Percentiles rank a stretch among this genome's conserved stretches.
phyloP scores from a whole-genome alignment of 2,113 vertebrate species.

The Pavo muticus region DNA sequence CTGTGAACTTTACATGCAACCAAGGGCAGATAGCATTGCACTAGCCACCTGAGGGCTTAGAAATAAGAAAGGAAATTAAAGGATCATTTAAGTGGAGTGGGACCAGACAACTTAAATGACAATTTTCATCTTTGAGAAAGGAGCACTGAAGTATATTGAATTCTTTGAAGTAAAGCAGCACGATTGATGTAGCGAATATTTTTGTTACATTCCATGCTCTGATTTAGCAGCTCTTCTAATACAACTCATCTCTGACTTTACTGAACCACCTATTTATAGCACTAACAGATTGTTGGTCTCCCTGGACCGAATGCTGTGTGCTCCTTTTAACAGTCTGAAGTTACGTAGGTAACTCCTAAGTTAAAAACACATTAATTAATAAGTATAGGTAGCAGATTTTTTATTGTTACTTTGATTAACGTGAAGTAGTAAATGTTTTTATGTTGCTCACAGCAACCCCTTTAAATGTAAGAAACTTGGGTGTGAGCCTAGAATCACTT shows the following conservation, averaged over 20 bases:
- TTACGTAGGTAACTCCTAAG: background rate
- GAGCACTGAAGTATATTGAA: slow-evolving; percentile 65
- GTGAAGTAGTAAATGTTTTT: background rate
- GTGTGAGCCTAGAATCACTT: background rate
- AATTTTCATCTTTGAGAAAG: slow-evolving; percentile 56
- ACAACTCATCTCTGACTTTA: background rate
- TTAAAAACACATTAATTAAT: background rate
- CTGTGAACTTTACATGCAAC: slow-evolving; percentile 87
- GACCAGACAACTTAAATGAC: slow-evolving; percentile 59
- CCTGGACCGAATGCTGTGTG: background rate
- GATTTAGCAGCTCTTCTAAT: slow-evolving; percentile 43
- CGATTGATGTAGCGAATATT: slow-evolving; percentile 38
- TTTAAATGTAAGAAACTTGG: background rate
- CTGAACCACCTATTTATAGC: slow-evolving; percentile 36
- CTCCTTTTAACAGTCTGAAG: background rate
- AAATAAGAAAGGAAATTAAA: slow-evolving; percentile 93
- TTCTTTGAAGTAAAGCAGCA: slow-evolving; percentile 73
- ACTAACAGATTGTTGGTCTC: slow-evolving; percentile 10
- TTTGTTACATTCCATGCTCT: slow-evolving; percentile 56
- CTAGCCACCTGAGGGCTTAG: slow-evolving; percentile 85
- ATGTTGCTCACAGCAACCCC: background rate
- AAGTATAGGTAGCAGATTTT: background rate
- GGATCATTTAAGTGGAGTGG: slow-evolving; percentile 89
- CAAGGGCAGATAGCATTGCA: slow-evolving; percentile 67
- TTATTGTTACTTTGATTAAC: background rate